Percentiles rank a stretch among this genome's conserved stretches.
Conservation (phyloP, 1,140 invertebrate genomes). For the Drosophila arawakana region DNA sequence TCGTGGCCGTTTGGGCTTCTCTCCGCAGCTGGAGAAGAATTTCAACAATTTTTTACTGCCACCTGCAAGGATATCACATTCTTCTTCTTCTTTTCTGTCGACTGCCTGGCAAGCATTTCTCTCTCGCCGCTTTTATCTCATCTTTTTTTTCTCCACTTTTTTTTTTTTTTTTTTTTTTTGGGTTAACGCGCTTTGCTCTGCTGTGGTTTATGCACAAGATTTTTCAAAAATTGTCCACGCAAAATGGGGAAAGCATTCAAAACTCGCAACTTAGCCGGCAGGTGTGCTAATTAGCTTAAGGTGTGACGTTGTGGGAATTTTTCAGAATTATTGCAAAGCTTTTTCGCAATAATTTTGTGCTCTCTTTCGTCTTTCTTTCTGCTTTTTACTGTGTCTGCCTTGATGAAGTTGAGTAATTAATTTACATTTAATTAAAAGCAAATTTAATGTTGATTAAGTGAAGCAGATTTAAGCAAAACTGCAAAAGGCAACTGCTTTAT, state of each 20-base stretch:
- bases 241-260: not conserved
- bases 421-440: constrained; percentile 51
- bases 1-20: too few relatives aligned
- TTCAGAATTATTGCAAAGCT: constrained; percentile 37
- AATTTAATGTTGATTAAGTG: constrained; percentile 49
- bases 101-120: constrained; percentile 37
- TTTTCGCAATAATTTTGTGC: constrained; percentile 34
- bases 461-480: constrained; percentile 2
- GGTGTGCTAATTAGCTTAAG: constrained; percentile 64
- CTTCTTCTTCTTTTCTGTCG: constrained; percentile 29
- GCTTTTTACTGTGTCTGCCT: not conserved
- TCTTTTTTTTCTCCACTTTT: constrained; percentile 25
- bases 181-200: constrained; percentile 26
- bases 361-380: not conserved
- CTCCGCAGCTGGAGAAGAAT: constrained; percentile 41
- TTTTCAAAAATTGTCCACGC: constrained; percentile 34
- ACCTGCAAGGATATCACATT: constrained; percentile 72
- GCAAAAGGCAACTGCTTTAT: constrained; percentile 11
- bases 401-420: constrained; percentile 42
- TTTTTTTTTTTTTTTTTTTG: constrained; percentile 29
- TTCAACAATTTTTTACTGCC: constrained; percentile 79
- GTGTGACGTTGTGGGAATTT: constrained; percentile 26
- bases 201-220: constrained; percentile 56
- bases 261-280: not conserved
- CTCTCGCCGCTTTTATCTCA: constrained; percentile 25